Conservation (phyloP, 2,888 invertebrate genomes). For the Rhodophaea formosa region DNA sequence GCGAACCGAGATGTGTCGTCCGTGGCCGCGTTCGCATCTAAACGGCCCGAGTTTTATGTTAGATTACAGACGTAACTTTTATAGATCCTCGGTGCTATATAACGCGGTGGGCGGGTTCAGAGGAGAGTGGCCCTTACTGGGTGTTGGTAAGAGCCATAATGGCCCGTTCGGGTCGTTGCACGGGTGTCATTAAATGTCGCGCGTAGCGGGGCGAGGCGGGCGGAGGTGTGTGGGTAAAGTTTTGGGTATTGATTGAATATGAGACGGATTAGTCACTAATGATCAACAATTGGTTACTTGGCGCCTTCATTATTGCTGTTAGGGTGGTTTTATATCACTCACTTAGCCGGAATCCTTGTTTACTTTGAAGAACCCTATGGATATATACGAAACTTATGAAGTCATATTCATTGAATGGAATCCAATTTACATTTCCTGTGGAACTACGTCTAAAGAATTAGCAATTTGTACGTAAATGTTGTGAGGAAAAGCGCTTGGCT, state of each 20-base stretch:
- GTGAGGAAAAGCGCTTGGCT: neutral
- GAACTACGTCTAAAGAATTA: neutral
- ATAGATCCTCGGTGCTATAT: constrained; percentile 82
- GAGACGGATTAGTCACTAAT: constrained; percentile 79
- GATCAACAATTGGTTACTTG: constrained; percentile 74
- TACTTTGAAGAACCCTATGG: neutral
- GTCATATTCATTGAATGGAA: constrained; percentile 9
- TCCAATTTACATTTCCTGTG: constrained; percentile 9
- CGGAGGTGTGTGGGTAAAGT: constrained; percentile 79
- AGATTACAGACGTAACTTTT: constrained; percentile 82
- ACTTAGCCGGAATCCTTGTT: constrained; percentile 10
- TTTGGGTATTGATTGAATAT: constrained; percentile 82
- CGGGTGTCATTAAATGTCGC: constrained; percentile 82
- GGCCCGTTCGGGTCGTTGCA: constrained; percentile 61
- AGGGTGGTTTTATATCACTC: constrained; percentile 23
- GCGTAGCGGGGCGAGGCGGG: constrained; percentile 74
- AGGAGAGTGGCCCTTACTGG: constrained; percentile 65
- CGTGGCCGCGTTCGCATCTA: constrained; percentile 81
- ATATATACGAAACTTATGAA: neutral
- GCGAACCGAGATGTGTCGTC: constrained; percentile 80
- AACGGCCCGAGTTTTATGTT: constrained; percentile 82
- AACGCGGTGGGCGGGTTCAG: constrained; percentile 74
- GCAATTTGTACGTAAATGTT: neutral
- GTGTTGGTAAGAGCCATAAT: constrained; percentile 60
- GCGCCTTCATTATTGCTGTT: constrained; percentile 50